Evolutionary conservation across 2,888 invertebrate species (phyloP), one percentile per base, ranked within the genome.

Genomic region (Frankliniella fusca): DNA sequence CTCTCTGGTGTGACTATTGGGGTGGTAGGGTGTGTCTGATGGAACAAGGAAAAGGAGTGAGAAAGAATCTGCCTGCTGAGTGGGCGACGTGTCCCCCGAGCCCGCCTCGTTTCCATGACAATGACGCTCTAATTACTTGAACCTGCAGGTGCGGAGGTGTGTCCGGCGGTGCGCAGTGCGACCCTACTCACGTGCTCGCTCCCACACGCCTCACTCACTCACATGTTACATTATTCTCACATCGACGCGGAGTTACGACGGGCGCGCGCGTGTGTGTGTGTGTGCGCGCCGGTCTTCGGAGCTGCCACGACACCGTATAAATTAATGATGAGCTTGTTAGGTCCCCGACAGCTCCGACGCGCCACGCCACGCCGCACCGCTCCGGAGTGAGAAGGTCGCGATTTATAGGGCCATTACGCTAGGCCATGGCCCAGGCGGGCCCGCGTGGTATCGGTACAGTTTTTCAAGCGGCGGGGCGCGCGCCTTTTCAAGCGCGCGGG

Each of bases 311-410:
- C 23, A 11, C 11, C 70, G 7, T 70, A 70, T 70, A 70, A 70
- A 70, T 70, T 70, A 23, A 23, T 70, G 70, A 70, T 70, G 70
- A 70, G 70, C 70, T 70, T 70, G 70, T 70, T 70, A 70, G n/a
- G 23, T 23, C 70, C 70, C 23, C 9, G 23, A 9, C 70, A 11
- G 70, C 70, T 27, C 70, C 70, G 1, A n/a, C 23, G 23, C 70
- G 70, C 70, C 70, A n/a, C 23, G 70, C 70, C 70, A 20, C 70
- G 70, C 20, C 70, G 23, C 23, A 9, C 70, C 23, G 23, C 70
- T 3, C 7, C 7, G 23, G 70, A 70, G 70, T 70, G 70, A 23
- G 70, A 70, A 70, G 70, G 70, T 70, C 70, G 23, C 70, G 70
- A 70, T 70, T 70, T 70, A 70, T 70, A n/a, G 70, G 70, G 70